Evolutionary conservation across 2,113 vertebrate genomes (phyloP).

Genomic region (Tupaia chinensis): DNA sequence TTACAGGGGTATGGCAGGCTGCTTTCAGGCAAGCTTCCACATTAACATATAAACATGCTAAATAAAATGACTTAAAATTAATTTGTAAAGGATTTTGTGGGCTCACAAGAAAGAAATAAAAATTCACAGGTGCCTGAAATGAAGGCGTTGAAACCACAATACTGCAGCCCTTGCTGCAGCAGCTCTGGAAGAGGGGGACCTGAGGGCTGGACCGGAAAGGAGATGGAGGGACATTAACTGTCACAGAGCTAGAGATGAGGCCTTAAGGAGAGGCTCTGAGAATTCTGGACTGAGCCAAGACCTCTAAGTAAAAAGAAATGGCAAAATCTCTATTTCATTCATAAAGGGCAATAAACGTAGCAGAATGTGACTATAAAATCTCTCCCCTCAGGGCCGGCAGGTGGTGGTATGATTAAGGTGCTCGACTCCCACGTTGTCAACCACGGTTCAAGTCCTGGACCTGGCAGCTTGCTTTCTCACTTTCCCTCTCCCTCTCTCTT

Average conservation of each 20-base stretch:
- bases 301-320: neutral
- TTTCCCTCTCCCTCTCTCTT: too few species aligned
- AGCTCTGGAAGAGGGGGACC: accelerated
- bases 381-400: neutral
- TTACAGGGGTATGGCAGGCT: neutral
- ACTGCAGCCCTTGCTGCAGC: neutral
- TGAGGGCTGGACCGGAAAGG: accelerated
- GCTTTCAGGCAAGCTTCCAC: neutral
- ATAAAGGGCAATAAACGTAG: neutral
- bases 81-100: neutral
- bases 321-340: neutral
- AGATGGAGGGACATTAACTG: too few species aligned
- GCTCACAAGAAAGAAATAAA: neutral
- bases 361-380: neutral
- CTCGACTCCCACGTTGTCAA: too few species aligned
- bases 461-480: too few species aligned
- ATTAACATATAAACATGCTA: neutral
- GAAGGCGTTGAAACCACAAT: neutral
- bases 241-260: neutral
- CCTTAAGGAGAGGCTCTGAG: neutral
- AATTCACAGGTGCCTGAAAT: neutral
- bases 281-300: too few species aligned
- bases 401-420: too few species aligned
- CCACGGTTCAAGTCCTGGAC: too few species aligned
- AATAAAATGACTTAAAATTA: neutral